Percentiles rank a stretch among this genome's conserved stretches.
phyloP scores from a whole-genome alignment of 2,797 vertebrate species.

The Peromyscus nudipes region DNA sequence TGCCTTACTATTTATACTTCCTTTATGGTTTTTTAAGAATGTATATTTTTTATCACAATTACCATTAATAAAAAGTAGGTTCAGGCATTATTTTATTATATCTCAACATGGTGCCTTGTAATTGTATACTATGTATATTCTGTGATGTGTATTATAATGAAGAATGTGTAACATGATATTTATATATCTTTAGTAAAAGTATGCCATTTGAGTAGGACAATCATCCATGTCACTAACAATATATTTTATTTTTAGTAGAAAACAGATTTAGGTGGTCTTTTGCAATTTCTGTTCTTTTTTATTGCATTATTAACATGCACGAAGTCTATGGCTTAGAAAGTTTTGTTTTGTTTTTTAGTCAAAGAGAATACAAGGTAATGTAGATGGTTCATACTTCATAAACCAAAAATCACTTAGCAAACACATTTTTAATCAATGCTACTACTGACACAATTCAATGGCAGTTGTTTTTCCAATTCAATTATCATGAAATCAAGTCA shows the following conservation, averaged over 20 bases:
- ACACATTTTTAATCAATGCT: conserved; percentile 58
- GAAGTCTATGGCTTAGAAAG: conserved; percentile 33
- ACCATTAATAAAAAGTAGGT: not conserved
- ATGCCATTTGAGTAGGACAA: not conserved
- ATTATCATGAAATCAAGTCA: conserved; percentile 45
- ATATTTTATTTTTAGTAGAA: conserved; percentile 55
- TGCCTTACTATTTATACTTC: not conserved
- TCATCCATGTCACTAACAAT: not conserved
- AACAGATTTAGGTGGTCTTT: conserved; percentile 58
- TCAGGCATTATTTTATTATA: not conserved
- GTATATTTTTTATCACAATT: not conserved
- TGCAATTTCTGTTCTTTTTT: conserved; percentile 61
- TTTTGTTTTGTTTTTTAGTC: conserved; percentile 36
- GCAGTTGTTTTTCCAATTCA: conserved; percentile 52
- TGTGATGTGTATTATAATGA: not conserved
- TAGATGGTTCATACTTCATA: conserved; percentile 65
- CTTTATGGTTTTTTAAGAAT: not conserved
- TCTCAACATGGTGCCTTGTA: not conserved
- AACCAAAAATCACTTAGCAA: conserved; percentile 69
- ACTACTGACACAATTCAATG: conserved; percentile 57
- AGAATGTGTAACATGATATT: not conserved
- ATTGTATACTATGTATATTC: not conserved
- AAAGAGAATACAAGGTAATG: conserved; percentile 61
- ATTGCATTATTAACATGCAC: conserved; percentile 45
- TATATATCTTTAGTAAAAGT: conserved; percentile 37